These are phyloP conservation scores for Willowsia nigromaculata DNA, from an alignment of 2,888 invertebrate species.

Conservation along the genomic window DNA sequence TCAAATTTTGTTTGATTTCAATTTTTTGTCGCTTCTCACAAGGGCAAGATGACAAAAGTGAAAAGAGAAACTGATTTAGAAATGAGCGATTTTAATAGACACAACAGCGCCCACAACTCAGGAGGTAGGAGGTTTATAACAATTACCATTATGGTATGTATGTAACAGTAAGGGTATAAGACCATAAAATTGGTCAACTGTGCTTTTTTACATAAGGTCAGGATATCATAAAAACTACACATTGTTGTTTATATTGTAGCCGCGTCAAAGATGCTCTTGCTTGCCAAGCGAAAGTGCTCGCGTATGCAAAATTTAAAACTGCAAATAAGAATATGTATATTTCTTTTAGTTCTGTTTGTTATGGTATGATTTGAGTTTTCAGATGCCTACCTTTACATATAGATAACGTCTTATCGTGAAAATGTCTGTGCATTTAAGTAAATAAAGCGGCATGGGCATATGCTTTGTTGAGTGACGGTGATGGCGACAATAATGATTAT, in stretches of 20 bases:
- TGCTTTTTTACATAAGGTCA: slow-evolving; percentile 12
- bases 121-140: neutral
- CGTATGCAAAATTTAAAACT: neutral
- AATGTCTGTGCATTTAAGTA: neutral
- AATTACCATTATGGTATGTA: neutral
- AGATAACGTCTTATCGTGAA: neutral
- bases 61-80: neutral
- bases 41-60: no score
- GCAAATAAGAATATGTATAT: neutral
- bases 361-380: no score
- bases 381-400: neutral
- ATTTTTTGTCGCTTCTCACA: no score
- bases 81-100: neutral
- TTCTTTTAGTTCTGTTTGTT: neutral
- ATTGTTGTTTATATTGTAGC: neutral
- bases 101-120: neutral
- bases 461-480: neutral
- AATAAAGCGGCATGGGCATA: neutral
- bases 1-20: no score
- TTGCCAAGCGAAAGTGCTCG: slow-evolving; percentile 8
- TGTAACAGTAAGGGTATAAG: slow-evolving; percentile 2
- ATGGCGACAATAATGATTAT: neutral
- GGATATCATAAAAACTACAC: neutral
- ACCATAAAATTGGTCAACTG: slow-evolving; percentile 33
- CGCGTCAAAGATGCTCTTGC: neutral